Conservation (phyloP, 2,797 vertebrate genomes). For the Amblyraja radiata region DNA sequence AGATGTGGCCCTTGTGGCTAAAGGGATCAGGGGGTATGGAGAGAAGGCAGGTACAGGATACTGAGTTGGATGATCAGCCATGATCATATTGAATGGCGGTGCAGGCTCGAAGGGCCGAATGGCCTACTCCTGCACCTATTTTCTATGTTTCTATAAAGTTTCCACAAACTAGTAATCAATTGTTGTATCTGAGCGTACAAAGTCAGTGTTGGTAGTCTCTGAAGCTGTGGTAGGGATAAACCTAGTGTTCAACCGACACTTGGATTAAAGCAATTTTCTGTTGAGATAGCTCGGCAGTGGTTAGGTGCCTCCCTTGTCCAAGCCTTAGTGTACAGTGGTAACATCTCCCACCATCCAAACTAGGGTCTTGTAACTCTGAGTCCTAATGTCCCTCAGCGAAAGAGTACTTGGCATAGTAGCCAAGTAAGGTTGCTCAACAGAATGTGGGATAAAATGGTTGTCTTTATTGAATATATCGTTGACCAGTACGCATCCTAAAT, state of each 20-base stretch:
- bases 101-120: too few relatives aligned
- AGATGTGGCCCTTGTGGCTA: too few relatives aligned
- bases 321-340: neutral
- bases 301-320: neutral
- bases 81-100: too few relatives aligned
- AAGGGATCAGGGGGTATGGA: too few relatives aligned
- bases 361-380: neutral
- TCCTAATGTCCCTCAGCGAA: neutral
- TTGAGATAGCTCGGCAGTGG: neutral
- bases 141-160: too few relatives aligned
- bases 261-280: neutral
- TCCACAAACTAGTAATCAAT: neutral
- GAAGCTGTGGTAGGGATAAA: neutral
- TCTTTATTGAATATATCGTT: neutral
- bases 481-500: neutral
- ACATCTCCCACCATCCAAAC: neutral
- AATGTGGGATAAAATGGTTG: neutral
- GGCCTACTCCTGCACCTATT: too few relatives aligned
- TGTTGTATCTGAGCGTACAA: neutral
- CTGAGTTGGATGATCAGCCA: too few relatives aligned
- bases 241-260: neutral
- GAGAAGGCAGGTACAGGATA: too few relatives aligned
- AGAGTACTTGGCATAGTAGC: neutral
- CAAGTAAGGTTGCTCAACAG: neutral
- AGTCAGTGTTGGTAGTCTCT: neutral